phyloP scores from a whole-genome alignment of 2,797 vertebrate species.

The Naso thynnoides region DNA sequence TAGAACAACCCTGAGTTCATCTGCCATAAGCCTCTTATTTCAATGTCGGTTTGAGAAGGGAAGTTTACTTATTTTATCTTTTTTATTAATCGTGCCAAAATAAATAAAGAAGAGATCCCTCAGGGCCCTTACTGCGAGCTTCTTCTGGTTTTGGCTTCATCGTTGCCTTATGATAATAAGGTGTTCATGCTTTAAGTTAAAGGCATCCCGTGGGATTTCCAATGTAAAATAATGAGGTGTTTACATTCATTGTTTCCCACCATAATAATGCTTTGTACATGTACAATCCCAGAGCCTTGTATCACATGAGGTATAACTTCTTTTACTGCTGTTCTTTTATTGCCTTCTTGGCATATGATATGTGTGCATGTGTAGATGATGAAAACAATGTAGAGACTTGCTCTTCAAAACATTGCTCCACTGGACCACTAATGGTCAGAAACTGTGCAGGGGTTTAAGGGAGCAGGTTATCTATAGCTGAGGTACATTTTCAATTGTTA shows the following conservation, averaged over 20 bases:
- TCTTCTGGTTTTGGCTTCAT: background rate
- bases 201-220: background rate
- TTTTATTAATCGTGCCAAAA: slow-evolving; percentile 21
- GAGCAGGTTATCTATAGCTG: background rate
- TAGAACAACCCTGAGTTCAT: background rate
- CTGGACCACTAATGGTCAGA: background rate
- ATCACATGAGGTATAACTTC: background rate
- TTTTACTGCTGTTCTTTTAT: background rate
- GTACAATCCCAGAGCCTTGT: background rate
- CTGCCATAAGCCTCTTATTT: slow-evolving; percentile 13
- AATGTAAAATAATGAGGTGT: background rate
- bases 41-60: slow-evolving; percentile 8
- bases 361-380: background rate
- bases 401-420: background rate
- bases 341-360: background rate
- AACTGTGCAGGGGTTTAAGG: background rate
- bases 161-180: slow-evolving; percentile 19
- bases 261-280: background rate
- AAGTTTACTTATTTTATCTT: slow-evolving; percentile 16
- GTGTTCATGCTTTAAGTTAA: background rate
- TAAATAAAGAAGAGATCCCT: slow-evolving; percentile 51
- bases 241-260: background rate
- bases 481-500: background rate
- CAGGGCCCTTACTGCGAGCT: background rate
- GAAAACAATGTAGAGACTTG: background rate